Base-by-base conservation (phyloP, 2,888 invertebrate species). In the Leucophora obtusa region DNA sequence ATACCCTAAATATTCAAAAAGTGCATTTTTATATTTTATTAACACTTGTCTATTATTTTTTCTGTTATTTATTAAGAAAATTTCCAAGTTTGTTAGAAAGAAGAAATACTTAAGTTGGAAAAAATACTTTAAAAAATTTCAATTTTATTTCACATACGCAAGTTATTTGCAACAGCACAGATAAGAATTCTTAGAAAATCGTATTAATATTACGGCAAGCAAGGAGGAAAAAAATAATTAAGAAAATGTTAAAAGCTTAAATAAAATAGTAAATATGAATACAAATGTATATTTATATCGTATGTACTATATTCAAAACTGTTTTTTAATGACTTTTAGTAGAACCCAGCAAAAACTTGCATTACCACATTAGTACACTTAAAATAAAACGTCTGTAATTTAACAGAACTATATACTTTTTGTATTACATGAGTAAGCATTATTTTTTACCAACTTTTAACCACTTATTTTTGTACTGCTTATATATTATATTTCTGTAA, bases 161-260 rank as follows among this genome's bases (percentile, higher is more conserved):
- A 43, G 18, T 38, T 15, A 5, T 18, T 18, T 18, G 17, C 11
- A 14, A 56, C 18, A 38, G 47, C 21, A 24, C 17, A 63, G 75
- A 69, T 75, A 75, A 69, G 15, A 75, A 69, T 75, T 69, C 75
- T 58, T 35, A 33, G 62, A 63, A 75, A 14, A 63, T 58, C 24
- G 9, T 53, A 21, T 62, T 53, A 47, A 11, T 33, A 51, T 53
- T 47, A 60, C 24, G 14, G 21, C 5, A 6, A 5, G 43, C 6
- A 24, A 17, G 24, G 69, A 24, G 9, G 10, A 60, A 43, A 53
- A 59, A 38, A 9, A 51, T 74, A 62, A 62, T 62, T 71, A 62
- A 71, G 38, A 71, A 71, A 71, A 60, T 54, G 60, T 71, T 71
- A 17, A 63, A 7, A 6, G 28, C 7, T 28, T 1, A 28, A 28